These are phyloP conservation scores for Lerema accius DNA, from an alignment of 1,140 invertebrate species.

Conservation along the genomic window DNA sequence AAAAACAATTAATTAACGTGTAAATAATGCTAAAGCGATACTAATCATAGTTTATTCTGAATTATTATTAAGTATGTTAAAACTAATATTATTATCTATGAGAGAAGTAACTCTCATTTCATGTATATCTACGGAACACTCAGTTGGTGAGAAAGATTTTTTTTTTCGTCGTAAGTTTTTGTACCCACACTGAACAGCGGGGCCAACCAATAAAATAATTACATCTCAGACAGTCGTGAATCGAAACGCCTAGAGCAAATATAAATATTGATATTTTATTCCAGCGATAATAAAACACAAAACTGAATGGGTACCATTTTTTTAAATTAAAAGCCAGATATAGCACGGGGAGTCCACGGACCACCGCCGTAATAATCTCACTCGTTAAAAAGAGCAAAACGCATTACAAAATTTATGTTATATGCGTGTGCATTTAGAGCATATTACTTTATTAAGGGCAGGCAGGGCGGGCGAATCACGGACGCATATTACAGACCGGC, in stretches of 20 bases:
- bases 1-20: too few species aligned
- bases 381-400: constrained; percentile 73
- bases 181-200: constrained; percentile 31
- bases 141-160: not conserved
- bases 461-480: constrained; percentile 65
- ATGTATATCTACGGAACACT: constrained; percentile 1
- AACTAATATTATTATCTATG: too few species aligned
- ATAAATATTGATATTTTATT: constrained; percentile 62
- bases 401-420: constrained; percentile 75
- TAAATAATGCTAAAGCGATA: too few species aligned
- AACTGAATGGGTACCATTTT: constrained; percentile 59
- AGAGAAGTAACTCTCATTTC: too few species aligned
- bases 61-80: too few species aligned
- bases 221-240: constrained; percentile 51
- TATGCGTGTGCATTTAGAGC: constrained; percentile 78
- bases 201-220: constrained; percentile 48
- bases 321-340: constrained; percentile 77
- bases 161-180: constrained; percentile 22
- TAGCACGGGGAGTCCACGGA: constrained; percentile 51
- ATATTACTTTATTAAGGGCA: constrained; percentile 80
- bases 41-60: too few species aligned
- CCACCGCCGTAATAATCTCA: constrained; percentile 77
- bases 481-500: constrained; percentile 50
- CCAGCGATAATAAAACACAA: constrained; percentile 52
- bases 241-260: constrained; percentile 63